Base-by-base conservation (phyloP, 1,140 invertebrate species). In the Pseudomyrmex dendroicus region DNA sequence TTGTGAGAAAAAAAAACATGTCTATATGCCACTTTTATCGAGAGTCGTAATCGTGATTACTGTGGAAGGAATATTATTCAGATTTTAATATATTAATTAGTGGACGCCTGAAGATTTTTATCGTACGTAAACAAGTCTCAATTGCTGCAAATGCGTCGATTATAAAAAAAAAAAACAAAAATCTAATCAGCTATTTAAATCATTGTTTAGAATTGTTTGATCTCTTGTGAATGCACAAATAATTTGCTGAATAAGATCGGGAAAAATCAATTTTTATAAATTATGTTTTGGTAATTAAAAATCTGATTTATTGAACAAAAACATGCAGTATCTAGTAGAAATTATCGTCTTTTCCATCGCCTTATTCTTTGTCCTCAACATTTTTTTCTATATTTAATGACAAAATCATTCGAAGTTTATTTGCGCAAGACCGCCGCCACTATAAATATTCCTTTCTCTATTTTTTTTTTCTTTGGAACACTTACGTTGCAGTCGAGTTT, bases 381-480 rank as follows among this genome's bases (percentile, higher is more conserved):
- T 82, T 52, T 2, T 46, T 3, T 72, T 35, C 35, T 54, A 48
- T 54, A 17, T 66, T 52, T 82, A 74, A 67, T 9, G 25, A 72
- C 15, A 73, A 50, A 61, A 84, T 12, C 9, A 70, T 61, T 20
- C 15, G 1, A 78, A 52, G 22, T 61, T 73, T 76, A 70, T 22
- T 84, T 85, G 17, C 80, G 78, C 70, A 85, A 85, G 22, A 7
- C 25, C 13, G 17, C 25, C 50, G 13, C 10, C 12, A n/a, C 25
- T 25, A 25, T 25, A 48, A 64, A 64, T 77, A 56, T 77, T 82
- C 73, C 73, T 77, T 77, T 64, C 73, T 50, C 61, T 59, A 64
- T 57, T 13, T 56, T 57, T 66, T 80, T 64, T 15, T 50, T 5
- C 2, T 2, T 20, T 8, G 15, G 10, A 63, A 12, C 35, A 63